These are phyloP conservation scores for Lithophane socia DNA, from an alignment of 2,888 invertebrate species.

Conservation along the genomic window DNA sequence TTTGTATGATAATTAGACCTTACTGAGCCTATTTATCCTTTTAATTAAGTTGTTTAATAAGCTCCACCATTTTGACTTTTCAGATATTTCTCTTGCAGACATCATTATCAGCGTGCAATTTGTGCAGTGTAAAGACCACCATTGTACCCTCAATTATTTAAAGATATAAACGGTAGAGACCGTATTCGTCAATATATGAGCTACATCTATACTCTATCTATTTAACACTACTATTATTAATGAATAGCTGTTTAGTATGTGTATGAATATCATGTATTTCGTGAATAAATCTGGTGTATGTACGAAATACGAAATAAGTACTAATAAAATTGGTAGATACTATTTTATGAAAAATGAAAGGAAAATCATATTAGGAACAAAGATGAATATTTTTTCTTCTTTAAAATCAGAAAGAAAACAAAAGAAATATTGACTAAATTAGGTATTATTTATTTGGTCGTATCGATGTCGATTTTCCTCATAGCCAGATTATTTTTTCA, in stretches of 20 bases:
- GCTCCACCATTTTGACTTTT: not conserved
- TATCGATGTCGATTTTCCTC: not conserved
- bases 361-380: not conserved
- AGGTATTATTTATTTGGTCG: slow-evolving; percentile 4
- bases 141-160: not conserved
- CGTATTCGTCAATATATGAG: not conserved
- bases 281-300: not conserved
- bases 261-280: not conserved
- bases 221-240: not conserved
- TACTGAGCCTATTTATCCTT: not conserved
- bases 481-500: slow-evolving; percentile 35
- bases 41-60: not conserved
- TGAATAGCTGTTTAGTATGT: not conserved
- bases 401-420: not conserved
- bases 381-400: not conserved
- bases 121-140: not conserved
- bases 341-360: not conserved
- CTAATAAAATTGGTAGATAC: not conserved
- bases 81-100: not conserved
- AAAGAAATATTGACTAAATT: not conserved
- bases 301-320: not conserved
- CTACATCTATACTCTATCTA: not conserved
- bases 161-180: too few relatives aligned
- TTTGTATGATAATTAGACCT: not conserved
- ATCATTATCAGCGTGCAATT: not conserved